Evolutionary conservation across 2,113 vertebrate species (phyloP).

Genomic region (Protobothrops mucrosquamatus): DNA sequence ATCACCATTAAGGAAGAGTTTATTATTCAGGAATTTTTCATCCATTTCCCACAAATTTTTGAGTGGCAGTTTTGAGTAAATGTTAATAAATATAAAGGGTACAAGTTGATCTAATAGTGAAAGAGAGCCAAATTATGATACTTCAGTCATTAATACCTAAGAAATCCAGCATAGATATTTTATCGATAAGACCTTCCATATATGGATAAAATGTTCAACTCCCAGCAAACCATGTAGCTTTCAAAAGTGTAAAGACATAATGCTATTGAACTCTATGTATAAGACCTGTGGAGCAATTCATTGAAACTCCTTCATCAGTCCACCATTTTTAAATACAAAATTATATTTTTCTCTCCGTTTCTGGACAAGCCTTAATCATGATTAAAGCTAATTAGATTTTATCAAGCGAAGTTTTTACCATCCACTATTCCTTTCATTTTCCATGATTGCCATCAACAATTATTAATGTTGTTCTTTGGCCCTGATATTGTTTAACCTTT

Average conservation of each 20-base stretch:
- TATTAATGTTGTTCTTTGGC: neutral
- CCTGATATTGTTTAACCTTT: neutral
- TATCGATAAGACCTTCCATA: neutral
- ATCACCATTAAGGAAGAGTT: neutral
- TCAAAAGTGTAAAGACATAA: neutral
- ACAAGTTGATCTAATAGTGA: constrained; percentile 24
- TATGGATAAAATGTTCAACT: constrained; percentile 3
- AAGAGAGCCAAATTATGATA: constrained; percentile 6
- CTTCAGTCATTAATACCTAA: neutral
- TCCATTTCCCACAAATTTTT: neutral
- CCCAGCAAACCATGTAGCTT: neutral
- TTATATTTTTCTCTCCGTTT: neutral
- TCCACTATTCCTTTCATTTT: neutral
- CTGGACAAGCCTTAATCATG: neutral
- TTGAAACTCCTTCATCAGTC: neutral
- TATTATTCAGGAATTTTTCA: neutral
- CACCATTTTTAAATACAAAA: neutral
- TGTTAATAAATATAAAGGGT: neutral
- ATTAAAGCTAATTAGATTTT: neutral
- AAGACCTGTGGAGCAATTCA: neutral
- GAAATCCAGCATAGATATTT: neutral
- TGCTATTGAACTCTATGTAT: neutral
- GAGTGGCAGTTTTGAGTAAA: neutral
- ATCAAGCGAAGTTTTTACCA: neutral
- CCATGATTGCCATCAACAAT: neutral